A percentile compares a stretch with the other conserved stretches of the same genome.
phyloP scores from a whole-genome alignment of 2,888 invertebrate species.

The Tetramorium bicarinatum region DNA sequence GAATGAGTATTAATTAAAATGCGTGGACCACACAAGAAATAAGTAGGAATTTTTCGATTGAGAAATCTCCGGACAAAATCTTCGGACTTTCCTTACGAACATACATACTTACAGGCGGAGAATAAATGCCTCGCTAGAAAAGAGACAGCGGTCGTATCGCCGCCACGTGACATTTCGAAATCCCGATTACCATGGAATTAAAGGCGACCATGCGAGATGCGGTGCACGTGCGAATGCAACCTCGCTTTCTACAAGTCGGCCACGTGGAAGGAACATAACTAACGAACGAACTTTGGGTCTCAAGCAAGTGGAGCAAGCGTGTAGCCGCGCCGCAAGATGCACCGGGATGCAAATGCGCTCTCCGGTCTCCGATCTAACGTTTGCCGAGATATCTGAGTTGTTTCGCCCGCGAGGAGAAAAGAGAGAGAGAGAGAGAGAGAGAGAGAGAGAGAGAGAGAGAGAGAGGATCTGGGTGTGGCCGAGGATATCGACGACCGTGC shows the following conservation, averaged over 20 bases:
- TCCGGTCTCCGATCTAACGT: slow-evolving; percentile 39
- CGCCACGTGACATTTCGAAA: slow-evolving; percentile 41
- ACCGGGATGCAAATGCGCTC: slow-evolving; percentile 70
- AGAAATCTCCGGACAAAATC: neutral
- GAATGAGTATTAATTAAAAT: neutral
- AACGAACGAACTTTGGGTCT: slow-evolving; percentile 7
- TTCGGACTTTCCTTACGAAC: slow-evolving; percentile 5
- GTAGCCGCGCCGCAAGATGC: slow-evolving; percentile 19
- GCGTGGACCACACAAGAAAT: neutral
- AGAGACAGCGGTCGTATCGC: slow-evolving; percentile 2
- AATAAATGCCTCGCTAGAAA: neutral
- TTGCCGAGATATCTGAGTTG: slow-evolving; percentile 63
- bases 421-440: slow-evolving; percentile 55
- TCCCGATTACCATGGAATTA: slow-evolving; percentile 32
- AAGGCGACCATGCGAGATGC: slow-evolving; percentile 23
- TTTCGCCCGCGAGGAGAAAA: slow-evolving; percentile 63
- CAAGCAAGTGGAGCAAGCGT: slow-evolving; percentile 71
- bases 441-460: neutral
- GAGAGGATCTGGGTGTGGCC: slow-evolving; percentile 81
- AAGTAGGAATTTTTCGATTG: neutral
- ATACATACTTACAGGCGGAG: neutral
- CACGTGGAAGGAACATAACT: neutral
- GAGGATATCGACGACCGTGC: slow-evolving; percentile 70
- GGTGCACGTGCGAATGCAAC: slow-evolving; percentile 6
- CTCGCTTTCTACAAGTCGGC: slow-evolving; percentile 6